A percentile compares a stretch with the other conserved stretches of the same genome.
Evolutionary conservation across 2,797 vertebrate genomes (phyloP).

Genomic region (Spinus olivaceus): DNA sequence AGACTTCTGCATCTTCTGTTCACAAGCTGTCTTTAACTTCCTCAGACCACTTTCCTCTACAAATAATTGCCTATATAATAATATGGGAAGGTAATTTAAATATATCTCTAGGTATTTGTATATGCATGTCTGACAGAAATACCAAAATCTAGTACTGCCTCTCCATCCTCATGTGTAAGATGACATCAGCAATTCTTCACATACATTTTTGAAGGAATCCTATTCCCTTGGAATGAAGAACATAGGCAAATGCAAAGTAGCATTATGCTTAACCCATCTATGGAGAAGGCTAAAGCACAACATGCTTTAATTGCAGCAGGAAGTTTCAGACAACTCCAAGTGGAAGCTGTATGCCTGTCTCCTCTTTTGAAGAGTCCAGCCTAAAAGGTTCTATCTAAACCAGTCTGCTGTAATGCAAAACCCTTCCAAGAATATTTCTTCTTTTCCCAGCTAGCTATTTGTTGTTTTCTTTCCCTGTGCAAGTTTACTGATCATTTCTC

Average conservation of each 20-base stretch:
- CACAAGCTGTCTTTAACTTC: neutral
- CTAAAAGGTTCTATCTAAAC: neutral
- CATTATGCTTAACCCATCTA: neutral
- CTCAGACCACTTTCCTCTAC: neutral
- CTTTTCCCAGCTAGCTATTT: neutral
- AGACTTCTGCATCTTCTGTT: neutral
- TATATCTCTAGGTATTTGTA: rapidly evolving
- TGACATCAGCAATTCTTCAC: neutral
- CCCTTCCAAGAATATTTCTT: neutral
- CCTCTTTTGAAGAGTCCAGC: neutral
- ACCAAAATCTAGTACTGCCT: neutral
- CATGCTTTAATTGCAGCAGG: neutral
- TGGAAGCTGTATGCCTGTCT: neutral
- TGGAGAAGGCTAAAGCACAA: neutral
- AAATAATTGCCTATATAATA: neutral
- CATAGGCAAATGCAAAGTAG: neutral
- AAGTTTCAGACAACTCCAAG: neutral
- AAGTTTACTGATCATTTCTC: neutral
- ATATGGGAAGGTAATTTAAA: neutral
- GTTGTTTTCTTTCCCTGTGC: neutral
- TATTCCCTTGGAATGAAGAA: neutral
- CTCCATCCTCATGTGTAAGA: neutral
- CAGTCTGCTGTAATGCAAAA: neutral
- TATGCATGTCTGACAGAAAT: neutral
- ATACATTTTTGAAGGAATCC: neutral